Percentiles rank a stretch among this genome's conserved stretches.
phyloP scores from a whole-genome alignment of 2,113 vertebrate genomes.

The Amblyopsis rosae region DNA sequence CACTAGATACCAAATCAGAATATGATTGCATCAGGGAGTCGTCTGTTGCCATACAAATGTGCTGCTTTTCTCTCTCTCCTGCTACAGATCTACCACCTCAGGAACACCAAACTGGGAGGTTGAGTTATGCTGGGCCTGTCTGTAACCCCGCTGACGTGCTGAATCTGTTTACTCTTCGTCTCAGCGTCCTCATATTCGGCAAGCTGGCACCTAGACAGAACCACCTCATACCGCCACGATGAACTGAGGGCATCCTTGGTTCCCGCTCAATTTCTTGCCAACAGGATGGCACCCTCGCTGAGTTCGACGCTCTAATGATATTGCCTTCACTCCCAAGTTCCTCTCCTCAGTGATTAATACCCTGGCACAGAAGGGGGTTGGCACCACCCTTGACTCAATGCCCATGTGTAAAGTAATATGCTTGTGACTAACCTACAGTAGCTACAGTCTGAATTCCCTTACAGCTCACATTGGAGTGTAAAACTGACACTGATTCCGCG shows the following conservation, averaged over 20 bases:
- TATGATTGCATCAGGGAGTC: conserved; percentile 50
- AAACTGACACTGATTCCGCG: too few relatives aligned
- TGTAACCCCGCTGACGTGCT: conserved; percentile 39
- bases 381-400: too few relatives aligned
- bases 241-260: not conserved
- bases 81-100: conserved; percentile 24
- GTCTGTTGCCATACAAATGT: conserved; percentile 20
- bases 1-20: conserved; percentile 63
- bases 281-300: not conserved
- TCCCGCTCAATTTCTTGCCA: not conserved
- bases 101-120: conserved; percentile 39
- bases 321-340: not conserved
- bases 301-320: not conserved
- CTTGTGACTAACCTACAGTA: too few relatives aligned
- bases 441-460: too few relatives aligned
- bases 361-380: too few relatives aligned
- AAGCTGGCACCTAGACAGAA: not conserved
- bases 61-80: conserved; percentile 21
- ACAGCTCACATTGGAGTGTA: too few relatives aligned
- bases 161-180: conserved; percentile 22
- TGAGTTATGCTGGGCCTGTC: conserved; percentile 38
- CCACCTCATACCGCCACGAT: not conserved
- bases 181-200: not conserved
- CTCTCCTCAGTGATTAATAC: not conserved
- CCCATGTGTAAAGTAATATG: too few relatives aligned